These are phyloP conservation scores for Hydrozoanthus tunicans DNA, from an alignment of 64 coral and sea anemone genomes.

Conservation along the genomic window DNA sequence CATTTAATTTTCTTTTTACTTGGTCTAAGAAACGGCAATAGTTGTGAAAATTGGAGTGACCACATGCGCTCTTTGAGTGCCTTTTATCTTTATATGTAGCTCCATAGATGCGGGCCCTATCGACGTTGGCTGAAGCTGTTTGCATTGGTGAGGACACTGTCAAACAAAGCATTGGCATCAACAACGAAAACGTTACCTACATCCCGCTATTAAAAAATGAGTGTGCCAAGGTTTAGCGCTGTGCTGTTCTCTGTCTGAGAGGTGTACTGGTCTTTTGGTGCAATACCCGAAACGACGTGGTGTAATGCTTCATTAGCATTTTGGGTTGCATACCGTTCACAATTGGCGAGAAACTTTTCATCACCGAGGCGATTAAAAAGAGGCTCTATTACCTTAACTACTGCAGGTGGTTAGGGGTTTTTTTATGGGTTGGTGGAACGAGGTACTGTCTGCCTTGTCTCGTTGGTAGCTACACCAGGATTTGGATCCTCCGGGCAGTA, in stretches of 20 bases:
- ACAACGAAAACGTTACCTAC: slow-evolving; percentile 13
- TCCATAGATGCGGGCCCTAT: not conserved
- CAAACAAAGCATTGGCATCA: slow-evolving; percentile 15
- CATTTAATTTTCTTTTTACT: not conserved
- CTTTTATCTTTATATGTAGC: not conserved
- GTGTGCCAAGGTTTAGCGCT: slow-evolving; percentile 42
- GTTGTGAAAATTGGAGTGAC: too few species aligned
- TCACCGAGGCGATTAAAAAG: slow-evolving; percentile 64
- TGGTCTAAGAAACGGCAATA: too few species aligned
- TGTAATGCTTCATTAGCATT: slow-evolving; percentile 73
- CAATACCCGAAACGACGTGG: slow-evolving; percentile 62
- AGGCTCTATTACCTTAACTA: slow-evolving; percentile 64
- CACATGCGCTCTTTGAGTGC: too few species aligned
- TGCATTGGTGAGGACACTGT: not conserved
- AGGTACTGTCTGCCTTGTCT: slow-evolving; percentile 40
- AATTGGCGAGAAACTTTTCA: slow-evolving; percentile 59
- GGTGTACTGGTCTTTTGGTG: slow-evolving; percentile 59
- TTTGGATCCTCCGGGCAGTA: slow-evolving; percentile 42
- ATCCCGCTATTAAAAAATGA: slow-evolving; percentile 50
- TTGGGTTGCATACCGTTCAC: slow-evolving; percentile 60
- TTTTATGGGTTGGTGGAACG: slow-evolving; percentile 59
- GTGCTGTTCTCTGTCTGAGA: slow-evolving; percentile 54
- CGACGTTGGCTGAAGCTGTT: slow-evolving; percentile 11
- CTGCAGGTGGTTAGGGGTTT: slow-evolving; percentile 54
- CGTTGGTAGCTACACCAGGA: slow-evolving; percentile 67